Base-by-base conservation (phyloP, 1,140 invertebrate genomes). In the Lethocerus indicus region DNA sequence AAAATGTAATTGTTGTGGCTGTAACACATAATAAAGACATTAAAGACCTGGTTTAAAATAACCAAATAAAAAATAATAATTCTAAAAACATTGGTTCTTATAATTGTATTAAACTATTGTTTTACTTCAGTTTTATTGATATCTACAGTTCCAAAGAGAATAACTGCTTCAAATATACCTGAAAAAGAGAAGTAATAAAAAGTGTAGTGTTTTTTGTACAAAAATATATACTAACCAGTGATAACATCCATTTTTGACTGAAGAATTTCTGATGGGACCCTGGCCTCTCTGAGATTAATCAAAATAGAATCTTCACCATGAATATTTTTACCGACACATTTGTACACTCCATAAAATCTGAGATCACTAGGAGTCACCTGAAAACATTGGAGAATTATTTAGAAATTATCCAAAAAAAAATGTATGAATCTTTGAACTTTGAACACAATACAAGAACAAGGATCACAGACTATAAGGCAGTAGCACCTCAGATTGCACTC, bases 1-100 rank as follows among this genome's bases (percentile, higher is more conserved):
- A 71, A 60, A 90, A 90, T 44, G 73, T 76, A 32, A 90, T 79
- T 3, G 83, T 86, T 1, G 87, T 92, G 0, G 88, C 87, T 2
- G 65, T 41, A 55, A 59, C 16, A 52, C 37, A 49, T 50, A 44
- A 56, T 48, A 4, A 21, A 29, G 13, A 28, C n/a, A 13, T 24
- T 44, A 44, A 7, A n/a, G n/a, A n/a, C n/a, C n/a, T n/a, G n/a
- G n/a, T n/a, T n/a, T n/a, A n/a, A n/a, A n/a, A n/a, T 24, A 5
- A 44, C 21, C 26, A 28, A 46, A 29, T 29, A 27, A 46, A 24
- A 23, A 24, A 7, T 5, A 24, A 42, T 42, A 42, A 24, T 23
- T 42, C 20, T 24, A 20, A n/a, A n/a, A 32, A 32, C 29, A 32
- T 9, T 9, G 29, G 29, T 32, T 32, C 29, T 32, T 32, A n/a